Evolutionary conservation across 2,888 invertebrate genomes (phyloP), one percentile per base, ranked within the genome.

Genomic region (Ditula angustiorana): DNA sequence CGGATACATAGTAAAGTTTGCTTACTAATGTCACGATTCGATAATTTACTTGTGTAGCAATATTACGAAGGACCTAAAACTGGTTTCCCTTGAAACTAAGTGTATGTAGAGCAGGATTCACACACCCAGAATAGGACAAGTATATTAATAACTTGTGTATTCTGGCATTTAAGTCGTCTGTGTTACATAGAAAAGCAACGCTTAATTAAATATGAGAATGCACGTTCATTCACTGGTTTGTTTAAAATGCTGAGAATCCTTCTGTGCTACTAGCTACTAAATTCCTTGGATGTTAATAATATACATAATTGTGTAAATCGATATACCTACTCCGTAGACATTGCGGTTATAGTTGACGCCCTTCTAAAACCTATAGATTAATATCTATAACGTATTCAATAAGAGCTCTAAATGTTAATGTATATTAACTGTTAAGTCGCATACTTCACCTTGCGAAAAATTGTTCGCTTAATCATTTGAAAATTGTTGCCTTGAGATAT

Each of bases 401-500:
- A 52, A 58, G 50, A 44, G 52, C 44, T 55, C 47, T 56, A 47
- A 65, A 60, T 47, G 58, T 65, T 56, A 33, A 50, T 41, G 49
- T 56, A 61, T 35, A 47, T 33, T 47, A 61, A 66, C 68, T 62
- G 61, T 69, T 77, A 78, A 77, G 73, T 70, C 67, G 73, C 71
- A 57, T 44, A 52, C 26, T 58, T 52, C 76, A 83, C 75, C 72
- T 77, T 78, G 81, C 80, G 80, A 81, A 79, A 74, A 77, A 56
- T 75, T 78, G 73, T 80, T 86, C 74, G 85, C 83, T 86, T 83
- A 75, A 82, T 83, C 75, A 79, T 85, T 59, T 64, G 64, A 19
- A 64, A 59, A 53, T 82, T 79, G 85, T 83, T 88, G 87, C 89
- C 88, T 90, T 88, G 83, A 83, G 81, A 85, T 83, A 81, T 78